A percentile compares a stretch with the other conserved stretches of the same genome.
These are phyloP conservation scores for Meda fulgida DNA, from an alignment of 2,797 vertebrate species.

Conservation along the genomic window DNA sequence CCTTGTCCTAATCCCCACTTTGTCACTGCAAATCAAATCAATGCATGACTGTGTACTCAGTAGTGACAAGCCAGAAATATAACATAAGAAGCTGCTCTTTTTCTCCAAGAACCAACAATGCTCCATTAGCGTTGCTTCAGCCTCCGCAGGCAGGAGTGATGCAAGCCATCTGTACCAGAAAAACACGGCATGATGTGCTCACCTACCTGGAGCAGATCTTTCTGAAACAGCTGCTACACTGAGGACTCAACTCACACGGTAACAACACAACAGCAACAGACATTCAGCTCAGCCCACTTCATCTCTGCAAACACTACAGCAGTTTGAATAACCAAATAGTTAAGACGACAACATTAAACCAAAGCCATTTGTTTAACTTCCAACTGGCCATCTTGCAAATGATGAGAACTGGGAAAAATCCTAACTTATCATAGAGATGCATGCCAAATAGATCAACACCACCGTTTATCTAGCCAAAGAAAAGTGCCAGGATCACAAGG, in stretches of 20 bases:
- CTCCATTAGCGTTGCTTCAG: background rate
- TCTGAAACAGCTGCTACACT: slow-evolving; percentile 51
- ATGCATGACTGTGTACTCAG: background rate
- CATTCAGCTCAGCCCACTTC: background rate
- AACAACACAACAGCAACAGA: slow-evolving; percentile 31
- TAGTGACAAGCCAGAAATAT: slow-evolving; percentile 9
- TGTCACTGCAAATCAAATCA: slow-evolving; percentile 40
- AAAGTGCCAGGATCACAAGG: background rate
- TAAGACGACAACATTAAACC: background rate
- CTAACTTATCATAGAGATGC: background rate
- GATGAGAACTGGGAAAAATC: background rate
- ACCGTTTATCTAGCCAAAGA: slow-evolving; percentile 5
- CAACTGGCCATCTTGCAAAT: background rate
- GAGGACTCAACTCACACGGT: slow-evolving; percentile 41
- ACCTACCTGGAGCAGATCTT: slow-evolving; percentile 49
- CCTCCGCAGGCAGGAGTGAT: slow-evolving; percentile 15
- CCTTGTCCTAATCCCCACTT: slow-evolving; percentile 10
- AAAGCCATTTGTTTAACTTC: background rate
- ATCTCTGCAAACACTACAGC: too few relatives aligned
- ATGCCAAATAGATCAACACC: slow-evolving; percentile 15
- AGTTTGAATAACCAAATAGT: background rate
- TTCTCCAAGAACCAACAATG: slow-evolving; percentile 25
- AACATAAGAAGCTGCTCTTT: background rate
- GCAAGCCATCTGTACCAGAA: slow-evolving; percentile 46
- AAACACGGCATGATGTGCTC: slow-evolving; percentile 47